Conservation (phyloP, 2,113 vertebrate species). For the Delphinapterus leucas region DNA sequence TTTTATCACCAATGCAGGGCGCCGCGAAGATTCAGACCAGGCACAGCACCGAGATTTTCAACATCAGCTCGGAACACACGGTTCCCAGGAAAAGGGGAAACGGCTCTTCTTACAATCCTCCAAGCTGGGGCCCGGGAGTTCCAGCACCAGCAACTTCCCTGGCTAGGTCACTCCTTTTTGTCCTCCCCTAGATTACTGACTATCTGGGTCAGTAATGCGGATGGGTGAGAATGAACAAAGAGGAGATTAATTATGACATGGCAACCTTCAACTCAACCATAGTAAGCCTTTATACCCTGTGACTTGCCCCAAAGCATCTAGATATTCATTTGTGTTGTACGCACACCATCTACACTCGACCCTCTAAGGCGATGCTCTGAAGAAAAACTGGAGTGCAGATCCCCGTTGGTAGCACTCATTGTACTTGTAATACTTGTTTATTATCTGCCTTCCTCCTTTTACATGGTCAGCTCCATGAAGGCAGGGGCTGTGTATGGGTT, state of each 20-base stretch:
- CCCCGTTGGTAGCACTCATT: fast-evolving
- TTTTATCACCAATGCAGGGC: neutral
- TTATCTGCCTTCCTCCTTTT: neutral
- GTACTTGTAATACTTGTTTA: neutral
- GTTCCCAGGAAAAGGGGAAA: neutral
- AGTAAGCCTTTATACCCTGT: neutral
- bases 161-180: neutral
- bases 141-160: neutral
- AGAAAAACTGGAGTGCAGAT: neutral
- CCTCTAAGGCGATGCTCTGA: neutral
- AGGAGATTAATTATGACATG: slow-evolving; percentile 70
- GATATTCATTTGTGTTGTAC: neutral
- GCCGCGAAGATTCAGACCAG: neutral
- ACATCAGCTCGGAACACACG: neutral
- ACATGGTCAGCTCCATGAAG: neutral
- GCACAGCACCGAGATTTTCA: neutral
- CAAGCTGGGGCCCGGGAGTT: neutral
- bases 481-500: neutral
- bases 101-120: neutral
- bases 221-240: slow-evolving; percentile 66
- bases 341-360: neutral
- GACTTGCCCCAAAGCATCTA: neutral
- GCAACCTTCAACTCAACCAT: slow-evolving; percentile 62
- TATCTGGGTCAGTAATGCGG: slow-evolving; percentile 65
- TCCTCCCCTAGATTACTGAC: slow-evolving; percentile 14